Percentiles rank a stretch among this genome's conserved stretches.
Evolutionary conservation across 2,113 vertebrate genomes (phyloP).

Genomic region (Oreocharis arfaki): DNA sequence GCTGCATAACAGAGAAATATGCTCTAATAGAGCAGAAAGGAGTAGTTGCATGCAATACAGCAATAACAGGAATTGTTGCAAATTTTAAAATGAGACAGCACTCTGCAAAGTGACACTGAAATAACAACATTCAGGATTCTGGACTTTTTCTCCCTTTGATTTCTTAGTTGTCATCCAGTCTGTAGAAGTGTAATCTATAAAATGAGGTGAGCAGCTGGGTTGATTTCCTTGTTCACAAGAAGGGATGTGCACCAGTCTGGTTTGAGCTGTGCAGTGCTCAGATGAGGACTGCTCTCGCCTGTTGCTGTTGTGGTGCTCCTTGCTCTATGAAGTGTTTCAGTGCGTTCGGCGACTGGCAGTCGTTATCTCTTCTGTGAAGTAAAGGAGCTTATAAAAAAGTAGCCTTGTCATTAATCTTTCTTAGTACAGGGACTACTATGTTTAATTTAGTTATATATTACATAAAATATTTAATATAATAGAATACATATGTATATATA

Average conservation of each 20-base stretch:
- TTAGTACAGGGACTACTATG: background rate
- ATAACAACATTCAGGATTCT: background rate
- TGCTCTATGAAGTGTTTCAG: background rate
- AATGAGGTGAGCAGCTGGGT: background rate
- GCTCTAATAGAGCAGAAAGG: background rate
- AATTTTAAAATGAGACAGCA: slow-evolving; percentile 20
- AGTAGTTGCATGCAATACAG: background rate
- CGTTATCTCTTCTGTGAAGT: background rate
- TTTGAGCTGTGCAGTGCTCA: background rate
- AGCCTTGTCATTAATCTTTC: background rate
- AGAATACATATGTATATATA: background rate
- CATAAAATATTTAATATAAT: background rate
- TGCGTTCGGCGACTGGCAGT: fast-evolving
- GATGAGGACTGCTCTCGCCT: background rate
- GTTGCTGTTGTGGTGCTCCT: background rate
- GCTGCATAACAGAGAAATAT: slow-evolving; percentile 8
- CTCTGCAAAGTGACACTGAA: background rate
- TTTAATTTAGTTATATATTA: background rate
- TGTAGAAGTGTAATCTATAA: background rate
- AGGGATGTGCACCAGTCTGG: background rate
- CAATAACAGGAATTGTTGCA: background rate
- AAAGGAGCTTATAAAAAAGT: background rate
- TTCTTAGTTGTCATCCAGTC: background rate
- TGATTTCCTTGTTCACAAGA: background rate
- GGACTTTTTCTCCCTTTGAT: background rate